Evolutionary conservation across 2,888 invertebrate species (phyloP).

Genomic region (Ypsolopha sequella): DNA sequence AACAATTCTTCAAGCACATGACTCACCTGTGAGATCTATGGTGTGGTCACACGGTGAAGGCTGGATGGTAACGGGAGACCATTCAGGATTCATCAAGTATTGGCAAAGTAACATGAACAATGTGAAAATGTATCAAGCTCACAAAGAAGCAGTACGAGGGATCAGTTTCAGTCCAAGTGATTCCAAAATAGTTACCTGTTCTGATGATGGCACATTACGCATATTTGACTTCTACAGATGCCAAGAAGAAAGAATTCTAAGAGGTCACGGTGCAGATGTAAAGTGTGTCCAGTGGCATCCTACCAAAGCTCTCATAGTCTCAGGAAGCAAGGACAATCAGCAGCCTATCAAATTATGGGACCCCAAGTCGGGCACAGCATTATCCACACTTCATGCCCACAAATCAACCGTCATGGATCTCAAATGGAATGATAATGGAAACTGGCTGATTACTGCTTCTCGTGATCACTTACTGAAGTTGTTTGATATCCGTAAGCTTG

Average conservation of each 20-base stretch:
- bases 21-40: constrained; percentile 98
- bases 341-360: constrained; percentile 99
- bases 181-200: constrained; percentile 98
- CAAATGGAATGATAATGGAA: constrained; percentile 99
- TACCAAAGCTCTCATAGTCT: constrained; percentile 95
- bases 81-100: constrained; percentile 98
- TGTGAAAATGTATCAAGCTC: constrained; percentile 99
- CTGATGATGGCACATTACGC: constrained; percentile 98
- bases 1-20: constrained; percentile 99
- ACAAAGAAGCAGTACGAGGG: constrained; percentile 99
- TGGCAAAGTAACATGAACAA: constrained; percentile 99
- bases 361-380: constrained; percentile 94
- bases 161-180: constrained; percentile 99
- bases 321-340: constrained; percentile 99
- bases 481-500: constrained; percentile 96
- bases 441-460: constrained; percentile 99
- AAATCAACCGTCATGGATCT: constrained; percentile 99
- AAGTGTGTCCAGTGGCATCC: constrained; percentile 99
- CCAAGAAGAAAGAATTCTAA: constrained; percentile 93
- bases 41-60: constrained; percentile 99
- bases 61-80: constrained; percentile 99
- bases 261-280: constrained; percentile 98
- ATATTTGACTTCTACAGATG: constrained; percentile 99
- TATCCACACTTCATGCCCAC: constrained; percentile 98
- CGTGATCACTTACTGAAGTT: constrained; percentile 97